A percentile compares a stretch with the other conserved stretches of the same genome.
Evolutionary conservation across 2,888 invertebrate species (phyloP).

Genomic region (Mimumesa dahlbomi): DNA sequence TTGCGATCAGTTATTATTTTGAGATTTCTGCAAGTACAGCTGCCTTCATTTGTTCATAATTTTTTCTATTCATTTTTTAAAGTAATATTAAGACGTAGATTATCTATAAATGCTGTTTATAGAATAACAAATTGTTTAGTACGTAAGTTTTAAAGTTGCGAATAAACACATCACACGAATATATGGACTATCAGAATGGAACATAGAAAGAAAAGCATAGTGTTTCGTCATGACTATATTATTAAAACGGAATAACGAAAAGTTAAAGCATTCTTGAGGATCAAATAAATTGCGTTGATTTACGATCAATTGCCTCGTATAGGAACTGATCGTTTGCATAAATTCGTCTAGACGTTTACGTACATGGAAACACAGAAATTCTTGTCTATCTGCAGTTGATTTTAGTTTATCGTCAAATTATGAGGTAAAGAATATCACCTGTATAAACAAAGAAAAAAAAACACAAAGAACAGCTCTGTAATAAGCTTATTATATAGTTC

Average conservation of each 20-base stretch:
- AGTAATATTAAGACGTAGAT: conserved; percentile 53
- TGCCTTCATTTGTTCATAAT: conserved; percentile 25
- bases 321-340: background rate
- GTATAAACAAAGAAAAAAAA: background rate
- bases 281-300: conserved; percentile 14
- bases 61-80: conserved; percentile 16
- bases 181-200: conserved; percentile 29
- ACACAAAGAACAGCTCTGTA: conserved; percentile 39
- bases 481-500: conserved; percentile 54
- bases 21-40: conserved; percentile 13
- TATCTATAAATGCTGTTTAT: conserved; percentile 58
- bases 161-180: conserved; percentile 44
- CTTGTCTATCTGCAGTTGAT: background rate
- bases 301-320: conserved; percentile 2
- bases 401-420: conserved; percentile 18
- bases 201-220: conserved; percentile 7
- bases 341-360: background rate
- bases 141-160: conserved; percentile 56
- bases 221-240: conserved; percentile 24
- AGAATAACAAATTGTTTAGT: conserved; percentile 62
- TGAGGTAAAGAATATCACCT: conserved; percentile 10
- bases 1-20: conserved; percentile 24
- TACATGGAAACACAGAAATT: background rate
- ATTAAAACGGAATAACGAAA: conserved; percentile 35
- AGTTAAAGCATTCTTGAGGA: conserved; percentile 40